Evolutionary conservation across 2,113 vertebrate genomes (phyloP), one percentile per base, ranked within the genome.

Genomic region (Halcyon malimbica): DNA sequence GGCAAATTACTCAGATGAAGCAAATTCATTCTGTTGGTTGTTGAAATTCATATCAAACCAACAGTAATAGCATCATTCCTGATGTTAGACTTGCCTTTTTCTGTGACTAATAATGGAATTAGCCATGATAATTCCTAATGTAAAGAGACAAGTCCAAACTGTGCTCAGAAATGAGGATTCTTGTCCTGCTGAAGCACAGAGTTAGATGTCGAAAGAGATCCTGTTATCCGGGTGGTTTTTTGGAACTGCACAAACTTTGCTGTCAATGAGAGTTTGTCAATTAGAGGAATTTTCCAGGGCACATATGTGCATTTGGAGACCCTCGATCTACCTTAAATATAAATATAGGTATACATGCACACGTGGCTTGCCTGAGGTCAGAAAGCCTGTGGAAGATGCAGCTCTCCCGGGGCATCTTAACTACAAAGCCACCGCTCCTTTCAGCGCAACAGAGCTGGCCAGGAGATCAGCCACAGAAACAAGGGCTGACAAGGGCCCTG

Each of bases 1-100:
- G 31, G 62, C 56, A 94, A 89, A 63, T 88, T 70, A 88, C 59
- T 42, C 75, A 86, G 63, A 88, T 46, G 68, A 91, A 71, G 63
- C 41, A 31, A 91, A 88, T 57, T 44, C n/a, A 24, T 77, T 42
- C 29, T 85, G 54, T 46, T 93, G 25, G 44, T 37, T 33, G 63
- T 28, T 48, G 76, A 62, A 93, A 93, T 18, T 53, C 41, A 4
- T 60, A 83, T 51, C 56, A 71, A 71, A 96, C 64, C 60, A 89
- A 75, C 6, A 78, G 60, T 26, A 94, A 56, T 25, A 41, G 26
- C 42, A 91, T 82, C 5, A 57, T 37, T 67, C 2, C 5, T 56
- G 17, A 95, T 8, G 20, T 37, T 41, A 89, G 73, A 31, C 39
- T 46, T 82, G 73, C 37, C 35, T 48, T 80, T 85, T 78, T n/a